Evolutionary conservation across 2,888 invertebrate genomes (phyloP).

Genomic region (Lamellibrachia columna): DNA sequence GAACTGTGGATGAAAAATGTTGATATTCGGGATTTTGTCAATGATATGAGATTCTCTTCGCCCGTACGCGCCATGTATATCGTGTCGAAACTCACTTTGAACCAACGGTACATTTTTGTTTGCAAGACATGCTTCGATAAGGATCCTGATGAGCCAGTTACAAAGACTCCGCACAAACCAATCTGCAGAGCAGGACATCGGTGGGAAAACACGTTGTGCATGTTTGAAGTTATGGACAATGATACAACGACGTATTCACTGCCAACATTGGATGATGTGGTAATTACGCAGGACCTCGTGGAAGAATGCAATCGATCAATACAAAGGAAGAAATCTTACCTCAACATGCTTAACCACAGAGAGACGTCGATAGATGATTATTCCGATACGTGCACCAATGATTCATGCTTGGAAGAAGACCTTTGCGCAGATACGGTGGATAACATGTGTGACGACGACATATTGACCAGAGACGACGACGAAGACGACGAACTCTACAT

Average conservation of each 20-base stretch:
- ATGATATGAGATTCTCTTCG: slow-evolving; percentile 23
- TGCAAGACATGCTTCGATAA: slow-evolving; percentile 28
- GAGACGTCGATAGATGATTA: not conserved
- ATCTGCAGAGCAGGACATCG: slow-evolving; percentile 27
- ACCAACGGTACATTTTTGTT: slow-evolving; percentile 1
- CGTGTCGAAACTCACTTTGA: slow-evolving; percentile 17
- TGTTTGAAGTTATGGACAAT: not conserved
- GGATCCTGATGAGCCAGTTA: not conserved
- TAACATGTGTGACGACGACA: not conserved
- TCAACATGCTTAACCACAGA: not conserved
- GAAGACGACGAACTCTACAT: not conserved
- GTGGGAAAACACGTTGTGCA: slow-evolving; percentile 23
- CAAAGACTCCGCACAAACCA: slow-evolving; percentile 27
- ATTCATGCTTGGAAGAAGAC: not conserved
- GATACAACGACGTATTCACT: not conserved
- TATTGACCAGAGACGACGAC: not conserved
- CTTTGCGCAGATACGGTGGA: not conserved
- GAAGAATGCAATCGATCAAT: not conserved
- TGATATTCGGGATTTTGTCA: slow-evolving; percentile 20
- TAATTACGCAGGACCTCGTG: not conserved
- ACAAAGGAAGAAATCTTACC: not conserved
- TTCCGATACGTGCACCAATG: not conserved
- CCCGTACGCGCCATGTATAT: slow-evolving; percentile 20
- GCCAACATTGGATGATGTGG: not conserved
- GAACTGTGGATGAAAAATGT: slow-evolving; percentile 27